phyloP scores from a whole-genome alignment of 35 echinoderm and acorn worm genomes.

The Acanthaster planci region DNA sequence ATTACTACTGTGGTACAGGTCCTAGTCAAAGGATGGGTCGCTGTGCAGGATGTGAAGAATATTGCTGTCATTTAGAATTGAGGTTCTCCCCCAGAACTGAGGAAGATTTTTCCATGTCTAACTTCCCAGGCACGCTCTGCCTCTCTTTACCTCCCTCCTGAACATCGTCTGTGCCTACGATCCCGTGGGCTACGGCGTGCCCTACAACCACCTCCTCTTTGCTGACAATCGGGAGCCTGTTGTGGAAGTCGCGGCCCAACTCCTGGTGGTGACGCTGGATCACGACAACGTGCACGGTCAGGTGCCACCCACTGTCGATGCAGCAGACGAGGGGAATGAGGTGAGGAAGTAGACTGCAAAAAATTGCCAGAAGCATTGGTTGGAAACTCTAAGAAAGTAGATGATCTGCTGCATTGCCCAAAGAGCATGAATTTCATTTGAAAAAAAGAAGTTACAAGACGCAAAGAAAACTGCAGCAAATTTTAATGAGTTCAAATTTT shows the following conservation, averaged over 20 bases:
- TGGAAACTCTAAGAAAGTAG: no score
- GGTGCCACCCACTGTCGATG: conserved; percentile 52
- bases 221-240: conserved; percentile 85
- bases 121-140: conserved; percentile 87
- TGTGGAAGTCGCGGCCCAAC: conserved; percentile 91
- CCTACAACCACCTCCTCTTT: conserved; percentile 94
- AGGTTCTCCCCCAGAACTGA: no score
- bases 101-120: not conserved
- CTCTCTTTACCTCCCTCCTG: conserved; percentile 90
- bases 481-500: no score
- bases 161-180: conserved; percentile 95
- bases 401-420: no score
- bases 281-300: conserved; percentile 64
- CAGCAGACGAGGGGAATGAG: conserved; percentile 50
- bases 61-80: no score
- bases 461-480: no score
- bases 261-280: conserved; percentile 93
- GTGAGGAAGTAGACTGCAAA: not conserved
- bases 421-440: no score
- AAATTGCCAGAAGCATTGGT: no score
- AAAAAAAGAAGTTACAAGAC: no score
- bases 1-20: no score
- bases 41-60: no score
- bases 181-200: conserved; percentile 87
- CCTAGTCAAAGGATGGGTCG: no score